These are phyloP conservation scores for Drosophila ogumai DNA, from an alignment of 1,140 invertebrate genomes.

Conservation along the genomic window DNA sequence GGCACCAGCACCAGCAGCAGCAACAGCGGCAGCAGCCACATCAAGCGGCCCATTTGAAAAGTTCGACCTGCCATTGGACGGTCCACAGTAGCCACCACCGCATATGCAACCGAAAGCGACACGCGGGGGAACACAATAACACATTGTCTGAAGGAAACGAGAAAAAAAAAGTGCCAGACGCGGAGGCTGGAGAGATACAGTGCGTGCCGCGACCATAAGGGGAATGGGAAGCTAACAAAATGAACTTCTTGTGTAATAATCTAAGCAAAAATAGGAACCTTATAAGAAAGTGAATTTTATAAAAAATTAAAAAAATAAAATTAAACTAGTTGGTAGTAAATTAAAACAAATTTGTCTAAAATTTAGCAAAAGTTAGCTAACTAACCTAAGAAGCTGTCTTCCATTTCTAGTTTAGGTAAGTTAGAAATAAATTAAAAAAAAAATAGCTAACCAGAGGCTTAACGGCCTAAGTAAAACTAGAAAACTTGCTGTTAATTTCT, in stretches of 20 bases:
- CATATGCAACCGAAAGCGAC: conserved; percentile 39
- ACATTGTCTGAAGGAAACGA: conserved; percentile 59
- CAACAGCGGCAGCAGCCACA: conserved; percentile 15
- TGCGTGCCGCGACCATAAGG: conserved; percentile 21
- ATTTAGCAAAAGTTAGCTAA: background rate
- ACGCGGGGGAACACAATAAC: conserved; percentile 62
- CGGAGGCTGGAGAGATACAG: conserved; percentile 14
- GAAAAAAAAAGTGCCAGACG: conserved; percentile 32
- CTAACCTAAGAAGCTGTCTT: background rate
- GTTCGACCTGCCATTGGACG: conserved; percentile 45
- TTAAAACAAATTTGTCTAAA: background rate
- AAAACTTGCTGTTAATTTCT: too few relatives aligned
- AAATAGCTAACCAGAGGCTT: too few relatives aligned
- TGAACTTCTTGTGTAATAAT: background rate
- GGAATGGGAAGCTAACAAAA: background rate
- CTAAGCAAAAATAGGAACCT: background rate
- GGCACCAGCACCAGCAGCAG: conserved; percentile 24
- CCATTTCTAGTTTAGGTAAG: background rate
- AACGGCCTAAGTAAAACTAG: too few relatives aligned
- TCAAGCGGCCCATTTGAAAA: conserved; percentile 72
- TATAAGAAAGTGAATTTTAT: too few relatives aligned
- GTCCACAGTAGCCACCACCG: conserved; percentile 62
- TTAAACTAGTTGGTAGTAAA: too few relatives aligned
- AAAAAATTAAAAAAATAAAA: too few relatives aligned
- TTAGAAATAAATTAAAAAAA: background rate